These are phyloP conservation scores for Loripinus fragilis DNA, from an alignment of 2,888 invertebrate genomes.

Conservation along the genomic window DNA sequence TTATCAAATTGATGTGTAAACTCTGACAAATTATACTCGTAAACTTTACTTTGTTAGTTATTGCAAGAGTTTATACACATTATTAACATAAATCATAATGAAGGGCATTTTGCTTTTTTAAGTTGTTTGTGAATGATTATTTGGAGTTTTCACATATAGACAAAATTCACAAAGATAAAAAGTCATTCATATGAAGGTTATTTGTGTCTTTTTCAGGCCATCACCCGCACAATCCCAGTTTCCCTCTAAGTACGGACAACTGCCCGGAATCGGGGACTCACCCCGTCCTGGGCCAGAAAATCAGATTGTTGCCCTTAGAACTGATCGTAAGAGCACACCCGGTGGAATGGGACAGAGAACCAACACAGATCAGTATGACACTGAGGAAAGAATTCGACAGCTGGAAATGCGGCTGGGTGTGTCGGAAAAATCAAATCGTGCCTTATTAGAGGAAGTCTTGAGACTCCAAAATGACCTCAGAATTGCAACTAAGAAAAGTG, in stretches of 20 bases:
- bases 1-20: too few species aligned
- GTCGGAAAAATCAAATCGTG: constrained; percentile 83
- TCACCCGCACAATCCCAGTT: constrained; percentile 63
- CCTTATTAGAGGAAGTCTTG: constrained; percentile 82
- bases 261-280: constrained; percentile 69
- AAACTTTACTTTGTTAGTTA: too few species aligned
- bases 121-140: too few species aligned
- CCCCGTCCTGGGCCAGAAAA: constrained; percentile 58
- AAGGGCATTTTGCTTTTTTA: too few species aligned
- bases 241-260: constrained; percentile 69
- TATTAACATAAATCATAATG: too few species aligned
- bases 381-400: constrained; percentile 75
- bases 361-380: constrained; percentile 59
- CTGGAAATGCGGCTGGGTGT: constrained; percentile 80
- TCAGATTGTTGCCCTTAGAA: constrained; percentile 64
- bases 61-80: too few species aligned
- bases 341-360: constrained; percentile 21
- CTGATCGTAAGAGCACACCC: constrained; percentile 48
- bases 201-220: constrained; percentile 57
- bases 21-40: too few species aligned
- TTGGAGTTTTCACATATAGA: too few species aligned
- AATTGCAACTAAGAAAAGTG: constrained; percentile 74
- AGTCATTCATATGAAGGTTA: too few species aligned
- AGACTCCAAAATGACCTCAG: constrained; percentile 81
- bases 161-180: too few species aligned